A percentile compares a stretch with the other conserved stretches of the same genome.
phyloP scores from a whole-genome alignment of 1,140 invertebrate genomes.

The Papilio aristodemus region DNA sequence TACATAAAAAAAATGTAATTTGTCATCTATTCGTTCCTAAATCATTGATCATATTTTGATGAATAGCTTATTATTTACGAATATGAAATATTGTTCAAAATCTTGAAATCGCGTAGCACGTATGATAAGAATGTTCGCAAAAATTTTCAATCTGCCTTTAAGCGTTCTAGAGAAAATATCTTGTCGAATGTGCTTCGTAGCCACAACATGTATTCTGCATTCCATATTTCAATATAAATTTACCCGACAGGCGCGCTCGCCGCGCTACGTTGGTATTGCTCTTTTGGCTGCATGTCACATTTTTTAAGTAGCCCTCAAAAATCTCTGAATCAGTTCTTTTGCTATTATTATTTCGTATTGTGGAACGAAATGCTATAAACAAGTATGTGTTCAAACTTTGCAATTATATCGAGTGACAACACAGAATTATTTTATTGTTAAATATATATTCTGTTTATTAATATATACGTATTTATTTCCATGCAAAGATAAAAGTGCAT shows the following conservation, averaged over 20 bases:
- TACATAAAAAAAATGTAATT: too few relatives aligned
- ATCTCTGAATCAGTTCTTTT: background rate
- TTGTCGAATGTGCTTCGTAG: slow-evolving; percentile 29
- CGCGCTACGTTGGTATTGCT: slow-evolving; percentile 17
- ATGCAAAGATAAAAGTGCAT: too few relatives aligned
- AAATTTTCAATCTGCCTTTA: slow-evolving; percentile 32
- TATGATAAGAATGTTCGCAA: slow-evolving; percentile 10
- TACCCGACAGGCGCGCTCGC: slow-evolving; percentile 24
- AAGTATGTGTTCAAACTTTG: background rate
- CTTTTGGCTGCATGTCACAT: slow-evolving; percentile 7
- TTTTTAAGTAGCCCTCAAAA: slow-evolving; percentile 7
- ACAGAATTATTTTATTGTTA: too few relatives aligned
- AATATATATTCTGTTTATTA: too few relatives aligned
- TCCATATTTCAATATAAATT: slow-evolving; percentile 33
- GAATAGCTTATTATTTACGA: too few relatives aligned
- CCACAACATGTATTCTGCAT: slow-evolving; percentile 32
- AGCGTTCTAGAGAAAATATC: slow-evolving; percentile 26
- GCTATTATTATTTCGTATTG: background rate
- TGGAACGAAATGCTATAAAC: background rate
- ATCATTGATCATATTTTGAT: too few relatives aligned
- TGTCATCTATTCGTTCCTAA: too few relatives aligned
- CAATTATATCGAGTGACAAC: slow-evolving; percentile 19
- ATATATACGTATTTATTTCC: too few relatives aligned
- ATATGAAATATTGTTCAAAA: background rate
- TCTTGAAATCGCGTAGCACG: background rate